A percentile compares a stretch with the other conserved stretches of the same genome.
These are phyloP conservation scores for Rhinoptilus africanus DNA, from an alignment of 2,113 vertebrate species.

Conservation along the genomic window DNA sequence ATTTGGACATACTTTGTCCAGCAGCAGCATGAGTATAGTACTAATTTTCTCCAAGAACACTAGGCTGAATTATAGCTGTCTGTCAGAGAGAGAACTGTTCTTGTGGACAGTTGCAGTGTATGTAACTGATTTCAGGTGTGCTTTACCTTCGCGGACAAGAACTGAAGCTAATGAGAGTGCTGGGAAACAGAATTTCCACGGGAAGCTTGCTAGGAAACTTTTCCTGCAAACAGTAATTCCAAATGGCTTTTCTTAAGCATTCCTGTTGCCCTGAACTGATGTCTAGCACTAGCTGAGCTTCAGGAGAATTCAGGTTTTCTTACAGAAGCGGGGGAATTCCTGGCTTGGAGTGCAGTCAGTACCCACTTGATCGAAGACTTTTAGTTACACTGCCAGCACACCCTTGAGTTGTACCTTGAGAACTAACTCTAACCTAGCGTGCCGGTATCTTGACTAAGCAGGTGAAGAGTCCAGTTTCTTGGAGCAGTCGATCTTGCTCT, in stretches of 20 bases:
- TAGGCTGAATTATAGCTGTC: neutral
- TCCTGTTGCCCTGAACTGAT: neutral
- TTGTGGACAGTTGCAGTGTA: neutral
- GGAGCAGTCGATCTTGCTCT: neutral
- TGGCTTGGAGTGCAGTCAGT: neutral
- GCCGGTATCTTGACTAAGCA: neutral
- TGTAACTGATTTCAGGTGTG: fast-evolving
- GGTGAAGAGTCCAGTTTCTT: neutral
- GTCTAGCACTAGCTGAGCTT: neutral
- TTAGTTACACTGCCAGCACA: neutral
- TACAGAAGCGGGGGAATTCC: neutral
- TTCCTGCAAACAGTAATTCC: neutral
- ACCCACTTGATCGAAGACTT: neutral
- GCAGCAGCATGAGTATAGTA: neutral
- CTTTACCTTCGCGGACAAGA: neutral
- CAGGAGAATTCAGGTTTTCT: neutral
- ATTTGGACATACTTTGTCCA: neutral
- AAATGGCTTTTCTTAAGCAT: neutral
- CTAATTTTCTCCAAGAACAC: neutral
- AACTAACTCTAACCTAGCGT: fast-evolving
- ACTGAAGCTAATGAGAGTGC: fast-evolving
- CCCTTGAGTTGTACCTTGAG: fast-evolving
- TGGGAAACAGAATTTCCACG: neutral
- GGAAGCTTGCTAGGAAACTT: neutral
- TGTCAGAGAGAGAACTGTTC: neutral